These are phyloP conservation scores for Cerastis rubricosa DNA, from an alignment of 2,888 invertebrate genomes.

Conservation along the genomic window DNA sequence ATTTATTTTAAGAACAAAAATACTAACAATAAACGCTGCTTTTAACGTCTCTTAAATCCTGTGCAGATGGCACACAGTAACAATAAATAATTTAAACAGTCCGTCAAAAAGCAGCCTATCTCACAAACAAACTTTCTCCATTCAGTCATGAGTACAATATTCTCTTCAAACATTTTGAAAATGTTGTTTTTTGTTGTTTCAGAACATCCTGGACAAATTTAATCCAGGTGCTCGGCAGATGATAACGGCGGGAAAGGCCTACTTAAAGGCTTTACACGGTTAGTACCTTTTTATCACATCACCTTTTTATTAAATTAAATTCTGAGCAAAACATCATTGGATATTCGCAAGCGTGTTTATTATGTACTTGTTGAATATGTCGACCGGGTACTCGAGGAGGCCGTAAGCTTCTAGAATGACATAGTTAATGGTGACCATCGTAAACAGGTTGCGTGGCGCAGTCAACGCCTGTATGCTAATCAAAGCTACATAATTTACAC, in stretches of 20 bases:
- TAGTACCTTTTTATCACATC: conserved; percentile 84
- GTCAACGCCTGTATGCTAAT: conserved; percentile 33
- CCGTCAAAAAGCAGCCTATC: not conserved
- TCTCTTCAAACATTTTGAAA: conserved; percentile 41
- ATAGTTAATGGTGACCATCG: conserved; percentile 27
- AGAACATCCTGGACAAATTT: conserved; percentile 99
- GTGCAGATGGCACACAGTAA: not conserved
- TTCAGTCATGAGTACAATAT: conserved; percentile 28
- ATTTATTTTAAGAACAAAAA: not conserved
- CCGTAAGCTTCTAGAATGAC: conserved; percentile 29
- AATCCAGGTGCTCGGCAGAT: conserved; percentile 98
- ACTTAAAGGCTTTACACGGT: conserved; percentile 98
- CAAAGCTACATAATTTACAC: conserved; percentile 52
- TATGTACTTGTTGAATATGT: conserved; percentile 41
- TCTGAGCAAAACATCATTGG: conserved; percentile 47
- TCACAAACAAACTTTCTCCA: conserved; percentile 32
- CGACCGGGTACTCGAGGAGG: conserved; percentile 1
- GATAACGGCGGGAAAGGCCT: conserved; percentile 98
- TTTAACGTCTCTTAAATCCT: not conserved
- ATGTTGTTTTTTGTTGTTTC: conserved; percentile 88
- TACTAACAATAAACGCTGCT: not conserved
- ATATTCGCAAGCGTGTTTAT: conserved; percentile 30
- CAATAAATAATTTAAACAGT: not conserved
- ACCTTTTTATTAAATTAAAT: conserved; percentile 51
- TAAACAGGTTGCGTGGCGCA: conserved; percentile 45